These are phyloP conservation scores for Mantis religiosa DNA, from an alignment of 2,888 invertebrate species.

Conservation along the genomic window DNA sequence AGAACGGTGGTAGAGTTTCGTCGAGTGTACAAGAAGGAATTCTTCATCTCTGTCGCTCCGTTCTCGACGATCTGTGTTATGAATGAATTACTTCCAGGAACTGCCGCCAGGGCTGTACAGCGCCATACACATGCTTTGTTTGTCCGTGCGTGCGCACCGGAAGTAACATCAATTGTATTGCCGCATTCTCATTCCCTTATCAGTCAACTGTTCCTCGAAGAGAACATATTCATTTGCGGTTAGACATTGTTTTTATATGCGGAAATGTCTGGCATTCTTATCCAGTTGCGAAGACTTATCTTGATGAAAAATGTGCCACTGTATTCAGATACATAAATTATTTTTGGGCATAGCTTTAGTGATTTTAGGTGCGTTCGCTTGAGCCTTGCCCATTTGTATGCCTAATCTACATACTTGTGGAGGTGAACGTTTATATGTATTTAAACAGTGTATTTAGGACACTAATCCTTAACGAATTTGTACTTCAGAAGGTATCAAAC, in stretches of 20 bases:
- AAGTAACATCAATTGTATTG: not conserved
- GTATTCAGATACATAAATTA: not conserved
- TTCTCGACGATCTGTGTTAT: not conserved
- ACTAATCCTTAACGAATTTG: too few relatives aligned
- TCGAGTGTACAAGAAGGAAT: not conserved
- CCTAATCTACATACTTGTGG: too few relatives aligned
- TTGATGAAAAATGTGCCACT: not conserved
- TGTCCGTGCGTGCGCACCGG: not conserved
- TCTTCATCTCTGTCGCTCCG: not conserved
- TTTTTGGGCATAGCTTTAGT: too few relatives aligned
- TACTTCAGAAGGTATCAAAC: too few relatives aligned
- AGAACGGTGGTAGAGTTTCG: not conserved
- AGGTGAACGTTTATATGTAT: too few relatives aligned
- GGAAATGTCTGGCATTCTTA: not conserved
- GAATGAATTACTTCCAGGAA: slow-evolving; percentile 12
- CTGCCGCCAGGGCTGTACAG: not conserved
- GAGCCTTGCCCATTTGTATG: too few relatives aligned
- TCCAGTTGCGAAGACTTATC: not conserved
- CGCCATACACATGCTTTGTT: not conserved
- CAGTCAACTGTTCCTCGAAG: not conserved
- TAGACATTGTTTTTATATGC: not conserved
- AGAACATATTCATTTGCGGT: not conserved
- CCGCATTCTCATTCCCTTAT: not conserved
- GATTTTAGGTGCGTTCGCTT: too few relatives aligned
- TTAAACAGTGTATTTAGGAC: too few relatives aligned